These are phyloP conservation scores for Microcebus murinus DNA, from an alignment of 2,113 vertebrate species.

Conservation along the genomic window DNA sequence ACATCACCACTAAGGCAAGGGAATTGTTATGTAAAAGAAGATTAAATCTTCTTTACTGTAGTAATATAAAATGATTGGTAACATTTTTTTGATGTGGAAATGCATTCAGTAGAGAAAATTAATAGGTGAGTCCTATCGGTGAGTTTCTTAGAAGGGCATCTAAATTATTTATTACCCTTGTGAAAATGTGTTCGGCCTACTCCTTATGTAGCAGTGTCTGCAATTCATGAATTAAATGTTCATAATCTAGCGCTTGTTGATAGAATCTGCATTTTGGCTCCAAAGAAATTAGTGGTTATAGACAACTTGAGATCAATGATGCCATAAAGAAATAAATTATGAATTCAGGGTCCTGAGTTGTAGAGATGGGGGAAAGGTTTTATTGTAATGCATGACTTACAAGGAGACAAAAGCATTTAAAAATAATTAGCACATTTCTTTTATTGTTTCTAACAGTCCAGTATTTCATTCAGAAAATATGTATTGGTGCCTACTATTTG, in stretches of 20 bases:
- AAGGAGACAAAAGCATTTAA: conserved; percentile 50
- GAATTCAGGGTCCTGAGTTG: conserved; percentile 58
- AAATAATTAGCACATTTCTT: conserved; percentile 66
- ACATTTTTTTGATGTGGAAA: conserved; percentile 40
- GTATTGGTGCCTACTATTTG: not conserved
- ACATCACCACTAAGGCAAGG: conserved; percentile 18
- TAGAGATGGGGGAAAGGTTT: conserved; percentile 54
- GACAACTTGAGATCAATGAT: conserved; percentile 51
- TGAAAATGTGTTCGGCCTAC: conserved; percentile 55
- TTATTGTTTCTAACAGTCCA: conserved; percentile 66
- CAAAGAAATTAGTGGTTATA: conserved; percentile 59
- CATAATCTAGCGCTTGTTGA: conserved; percentile 13
- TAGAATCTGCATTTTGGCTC: conserved; percentile 54
- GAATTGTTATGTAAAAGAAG: conserved; percentile 64
- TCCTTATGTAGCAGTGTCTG: conserved; percentile 26
- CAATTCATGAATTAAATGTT: conserved; percentile 68
- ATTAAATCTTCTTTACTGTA: conserved; percentile 48
- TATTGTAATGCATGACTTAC: conserved; percentile 71
- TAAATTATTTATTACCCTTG: conserved; percentile 64
- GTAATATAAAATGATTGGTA: conserved; percentile 33
- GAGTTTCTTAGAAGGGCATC: conserved; percentile 58
- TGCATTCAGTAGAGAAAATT: conserved; percentile 52
- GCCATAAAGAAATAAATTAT: conserved; percentile 64
- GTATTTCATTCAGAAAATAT: conserved; percentile 49
- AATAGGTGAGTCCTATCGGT: not conserved